Conservation (phyloP, 2,113 vertebrate genomes). For the Sakesphorus luctuosus region DNA sequence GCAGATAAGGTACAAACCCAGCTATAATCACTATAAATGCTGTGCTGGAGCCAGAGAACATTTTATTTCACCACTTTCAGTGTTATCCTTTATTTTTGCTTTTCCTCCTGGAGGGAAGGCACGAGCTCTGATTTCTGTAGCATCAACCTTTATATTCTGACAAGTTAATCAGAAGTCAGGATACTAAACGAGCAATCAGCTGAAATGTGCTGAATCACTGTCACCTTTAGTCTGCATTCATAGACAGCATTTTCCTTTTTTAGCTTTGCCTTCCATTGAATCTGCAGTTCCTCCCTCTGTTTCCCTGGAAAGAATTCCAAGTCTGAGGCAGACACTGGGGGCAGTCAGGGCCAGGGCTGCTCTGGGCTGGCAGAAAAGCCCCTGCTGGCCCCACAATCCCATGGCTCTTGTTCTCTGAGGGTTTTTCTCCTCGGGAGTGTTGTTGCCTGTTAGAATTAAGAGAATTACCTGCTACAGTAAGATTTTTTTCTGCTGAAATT, state of each 20-base stretch:
- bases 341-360: neutral
- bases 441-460: neutral
- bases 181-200: conserved; percentile 46
- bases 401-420: neutral
- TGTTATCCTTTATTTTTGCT: neutral
- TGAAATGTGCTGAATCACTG: conserved; percentile 66
- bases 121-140: neutral
- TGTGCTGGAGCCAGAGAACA: neutral
- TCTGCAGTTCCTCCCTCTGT: conserved; percentile 39
- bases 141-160: conserved; percentile 20
- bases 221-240: conserved; percentile 63
- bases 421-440: neutral
- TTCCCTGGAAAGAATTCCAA: conserved; percentile 19
- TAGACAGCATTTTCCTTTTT: conserved; percentile 51
- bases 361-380: neutral
- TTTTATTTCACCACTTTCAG: neutral
- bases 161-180: conserved; percentile 62
- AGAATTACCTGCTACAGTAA: neutral
- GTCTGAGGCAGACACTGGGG: neutral
- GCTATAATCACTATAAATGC: neutral
- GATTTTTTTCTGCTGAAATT: neutral
- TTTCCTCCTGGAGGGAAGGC: neutral
- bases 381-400: neutral
- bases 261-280: conserved; percentile 25
- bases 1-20: neutral